These are phyloP conservation scores for Drosophila rufa DNA, from an alignment of 1,140 invertebrate species.

Conservation along the genomic window DNA sequence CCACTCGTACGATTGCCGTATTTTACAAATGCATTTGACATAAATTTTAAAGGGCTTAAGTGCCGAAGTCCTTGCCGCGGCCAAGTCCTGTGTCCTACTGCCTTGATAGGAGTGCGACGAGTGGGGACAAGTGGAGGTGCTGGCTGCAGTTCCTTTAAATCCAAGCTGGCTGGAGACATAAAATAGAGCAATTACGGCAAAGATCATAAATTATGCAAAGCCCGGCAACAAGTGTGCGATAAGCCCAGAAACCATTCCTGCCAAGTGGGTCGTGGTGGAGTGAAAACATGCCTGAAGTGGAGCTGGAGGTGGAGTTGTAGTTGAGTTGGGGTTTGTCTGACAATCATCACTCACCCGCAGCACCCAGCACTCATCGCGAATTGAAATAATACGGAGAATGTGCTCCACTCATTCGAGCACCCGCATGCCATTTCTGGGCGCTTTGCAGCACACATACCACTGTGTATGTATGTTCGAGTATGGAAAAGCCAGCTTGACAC, in stretches of 20 bases:
- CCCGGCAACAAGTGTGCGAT: slow-evolving; percentile 74
- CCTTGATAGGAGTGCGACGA: slow-evolving; percentile 61
- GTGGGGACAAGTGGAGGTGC: neutral
- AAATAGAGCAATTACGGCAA: slow-evolving; percentile 78
- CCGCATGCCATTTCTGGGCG: slow-evolving; percentile 12
- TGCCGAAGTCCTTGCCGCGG: slow-evolving; percentile 30
- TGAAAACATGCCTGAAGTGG: neutral
- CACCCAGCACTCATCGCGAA: slow-evolving; percentile 46
- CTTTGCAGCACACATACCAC: slow-evolving; percentile 2
- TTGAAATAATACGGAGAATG: slow-evolving; percentile 50
- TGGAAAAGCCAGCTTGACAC: slow-evolving; percentile 40
- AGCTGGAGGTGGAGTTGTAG: slow-evolving; percentile 5
- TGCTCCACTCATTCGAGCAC: slow-evolving; percentile 16
- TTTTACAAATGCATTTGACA: slow-evolving; percentile 83
- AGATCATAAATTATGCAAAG: slow-evolving; percentile 82
- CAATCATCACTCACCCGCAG: slow-evolving; percentile 73
- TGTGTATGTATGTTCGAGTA: slow-evolving; percentile 1
- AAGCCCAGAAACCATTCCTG: slow-evolving; percentile 44
- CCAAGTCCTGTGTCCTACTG: slow-evolving; percentile 22
- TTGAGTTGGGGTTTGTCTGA: slow-evolving; percentile 39
- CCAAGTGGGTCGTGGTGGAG: neutral
- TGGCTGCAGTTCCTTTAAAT: slow-evolving; percentile 56
- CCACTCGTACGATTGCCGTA: slow-evolving; percentile 79
- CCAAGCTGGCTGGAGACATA: slow-evolving; percentile 64
- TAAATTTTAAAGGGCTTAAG: slow-evolving; percentile 80